Base-by-base conservation (phyloP, 2,888 invertebrate species). In the Colostygia pectinataria region DNA sequence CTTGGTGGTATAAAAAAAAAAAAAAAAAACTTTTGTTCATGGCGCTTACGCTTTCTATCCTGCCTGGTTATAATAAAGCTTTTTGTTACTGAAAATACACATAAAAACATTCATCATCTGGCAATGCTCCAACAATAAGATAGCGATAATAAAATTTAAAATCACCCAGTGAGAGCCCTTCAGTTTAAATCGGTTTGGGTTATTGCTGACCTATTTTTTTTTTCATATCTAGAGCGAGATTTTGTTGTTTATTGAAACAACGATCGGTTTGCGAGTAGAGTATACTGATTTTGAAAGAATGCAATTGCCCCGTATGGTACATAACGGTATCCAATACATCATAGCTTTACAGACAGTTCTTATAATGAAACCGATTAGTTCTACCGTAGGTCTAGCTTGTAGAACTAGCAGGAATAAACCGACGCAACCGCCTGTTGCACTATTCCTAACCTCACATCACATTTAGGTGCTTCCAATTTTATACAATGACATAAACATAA, bases 311-410 rank as follows among this genome's bases (percentile, higher is more conserved):
- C 41, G 39, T 46, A 52, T 46, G 55, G 56, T 60, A 62, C 61
- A 69, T 61, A 68, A 65, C 64, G 76, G 65, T 81, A 81, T 80
- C 80, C 83, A 82, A 83, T 78, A 73, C 73, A 66, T 66, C 40
- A 45, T 56, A 59, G 46, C 55, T 49, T 60, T 58, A 56, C 53
- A 51, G n/a, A 18, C 24, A 23, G 15, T n/a, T n/a, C n/a, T n/a
- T n/a, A n/a, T 47, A 31, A 32, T 18, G 62, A 60, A 56, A 62
- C 20, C 1, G 20, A 20, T 20, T 18, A n/a, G n/a, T n/a, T n/a
- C n/a, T n/a, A n/a, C n/a, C n/a, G n/a, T n/a, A n/a, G n/a, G n/a
- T n/a, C n/a, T n/a, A n/a, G n/a, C n/a, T n/a, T n/a, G n/a, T n/a
- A n/a, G n/a, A n/a, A n/a, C n/a, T n/a, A n/a, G n/a, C n/a, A n/a